Evolutionary conservation across 2,113 vertebrate species (phyloP).

Genomic region (Neolamprologus hecqui): DNA sequence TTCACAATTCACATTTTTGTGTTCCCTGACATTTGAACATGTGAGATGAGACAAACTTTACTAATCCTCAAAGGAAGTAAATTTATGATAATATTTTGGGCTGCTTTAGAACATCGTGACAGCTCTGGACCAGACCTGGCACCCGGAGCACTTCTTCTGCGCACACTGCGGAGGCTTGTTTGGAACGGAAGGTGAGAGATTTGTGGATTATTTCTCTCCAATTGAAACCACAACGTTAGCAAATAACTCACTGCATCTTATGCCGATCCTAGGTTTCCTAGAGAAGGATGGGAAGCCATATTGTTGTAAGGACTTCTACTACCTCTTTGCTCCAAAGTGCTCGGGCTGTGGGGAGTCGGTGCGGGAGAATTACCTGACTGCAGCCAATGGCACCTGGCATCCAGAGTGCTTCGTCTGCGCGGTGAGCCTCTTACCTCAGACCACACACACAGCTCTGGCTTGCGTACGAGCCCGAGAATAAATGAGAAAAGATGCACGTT

Average conservation of each 20-base stretch:
- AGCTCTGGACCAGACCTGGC: conserved; percentile 87
- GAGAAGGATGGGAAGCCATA: conserved; percentile 83
- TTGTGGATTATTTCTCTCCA: neutral
- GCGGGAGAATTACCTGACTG: conserved; percentile 80
- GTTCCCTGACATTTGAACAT: neutral
- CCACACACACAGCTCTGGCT: conserved; percentile 37
- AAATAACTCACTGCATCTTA: neutral
- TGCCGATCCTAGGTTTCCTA: conserved; percentile 73
- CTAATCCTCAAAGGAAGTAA: neutral
- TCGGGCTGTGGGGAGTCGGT: conserved; percentile 80
- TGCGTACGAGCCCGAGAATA: neutral
- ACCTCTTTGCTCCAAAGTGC: conserved; percentile 85
- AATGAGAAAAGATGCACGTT: conserved; percentile 42
- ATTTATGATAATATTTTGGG: neutral
- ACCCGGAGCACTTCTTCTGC: conserved; percentile 94
- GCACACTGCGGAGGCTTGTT: conserved; percentile 80
- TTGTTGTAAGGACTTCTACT: conserved; percentile 82
- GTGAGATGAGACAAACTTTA: neutral
- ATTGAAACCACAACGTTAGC: neutral
- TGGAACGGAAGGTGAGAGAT: conserved; percentile 72
- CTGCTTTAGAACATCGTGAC: conserved; percentile 81
- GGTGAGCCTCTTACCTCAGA: conserved; percentile 68
- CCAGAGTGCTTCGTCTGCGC: conserved; percentile 85
- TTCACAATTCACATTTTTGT: neutral
- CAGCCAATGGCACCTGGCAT: conserved; percentile 85